Conservation (phyloP, 1,140 invertebrate species). For the Drosophila ogumai region DNA sequence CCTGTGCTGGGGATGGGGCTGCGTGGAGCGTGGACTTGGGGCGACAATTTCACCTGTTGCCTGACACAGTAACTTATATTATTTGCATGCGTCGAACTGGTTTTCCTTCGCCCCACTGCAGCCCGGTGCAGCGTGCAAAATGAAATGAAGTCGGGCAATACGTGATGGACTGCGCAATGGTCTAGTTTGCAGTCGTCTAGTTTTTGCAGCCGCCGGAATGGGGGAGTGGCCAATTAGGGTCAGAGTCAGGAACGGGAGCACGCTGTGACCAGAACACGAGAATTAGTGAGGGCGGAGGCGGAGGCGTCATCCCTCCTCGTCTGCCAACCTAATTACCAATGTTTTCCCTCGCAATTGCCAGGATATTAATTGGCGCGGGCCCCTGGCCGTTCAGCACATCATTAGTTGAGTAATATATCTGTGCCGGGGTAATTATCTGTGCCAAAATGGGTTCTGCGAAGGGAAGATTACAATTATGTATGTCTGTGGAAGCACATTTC, state of each 20-base stretch:
- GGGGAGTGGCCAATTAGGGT: slow-evolving; percentile 35
- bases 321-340: slow-evolving; percentile 53
- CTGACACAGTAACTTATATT: slow-evolving; percentile 85
- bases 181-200: slow-evolving; percentile 9
- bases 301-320: slow-evolving; percentile 14
- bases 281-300: slow-evolving; percentile 2
- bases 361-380: slow-evolving; percentile 15
- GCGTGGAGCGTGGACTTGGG: slow-evolving; percentile 27
- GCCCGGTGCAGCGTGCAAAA: slow-evolving; percentile 32
- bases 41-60: slow-evolving; percentile 84
- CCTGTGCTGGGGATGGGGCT: background rate
- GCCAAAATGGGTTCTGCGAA: background rate
- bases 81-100: slow-evolving; percentile 68
- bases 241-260: slow-evolving; percentile 10
- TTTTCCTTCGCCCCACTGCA: slow-evolving; percentile 2
- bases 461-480: background rate
- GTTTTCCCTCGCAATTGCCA: slow-evolving; percentile 25
- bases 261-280: slow-evolving; percentile 17
- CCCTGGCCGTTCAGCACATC: slow-evolving; percentile 40
- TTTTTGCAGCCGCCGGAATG: slow-evolving; percentile 21
- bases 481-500: no score
- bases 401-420: slow-evolving; percentile 28
- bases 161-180: slow-evolving; percentile 7
- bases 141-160: background rate
- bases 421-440: background rate